Conservation (phyloP, 2,888 invertebrate species). For the Spisula subtruncata region DNA sequence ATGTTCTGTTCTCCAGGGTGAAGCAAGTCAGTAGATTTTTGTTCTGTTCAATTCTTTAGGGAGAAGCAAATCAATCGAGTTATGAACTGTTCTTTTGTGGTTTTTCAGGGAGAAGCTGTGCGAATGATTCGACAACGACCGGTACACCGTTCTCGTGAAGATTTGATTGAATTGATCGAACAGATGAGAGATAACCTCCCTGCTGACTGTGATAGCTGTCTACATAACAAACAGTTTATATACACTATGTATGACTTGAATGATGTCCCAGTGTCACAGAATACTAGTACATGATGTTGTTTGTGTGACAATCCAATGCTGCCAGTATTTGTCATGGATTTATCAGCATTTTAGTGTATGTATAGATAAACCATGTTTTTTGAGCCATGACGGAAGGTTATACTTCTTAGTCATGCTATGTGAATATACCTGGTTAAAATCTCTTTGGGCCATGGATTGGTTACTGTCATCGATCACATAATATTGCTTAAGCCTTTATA, state of each 20-base stretch:
- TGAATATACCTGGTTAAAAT: too few relatives aligned
- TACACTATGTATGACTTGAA: slow-evolving; percentile 74
- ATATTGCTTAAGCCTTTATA: too few relatives aligned
- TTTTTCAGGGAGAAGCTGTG: slow-evolving; percentile 84
- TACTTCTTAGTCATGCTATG: too few relatives aligned
- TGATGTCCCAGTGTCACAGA: slow-evolving; percentile 69
- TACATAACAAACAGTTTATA: slow-evolving; percentile 82
- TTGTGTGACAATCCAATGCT: background rate
- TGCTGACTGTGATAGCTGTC: slow-evolving; percentile 71
- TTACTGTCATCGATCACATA: too few relatives aligned
- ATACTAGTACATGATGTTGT: background rate
- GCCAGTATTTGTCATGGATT: too few relatives aligned
- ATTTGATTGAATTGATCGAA: slow-evolving; percentile 77
- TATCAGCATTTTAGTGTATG: too few relatives aligned
- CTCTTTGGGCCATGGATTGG: too few relatives aligned
- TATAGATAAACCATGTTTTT: too few relatives aligned
- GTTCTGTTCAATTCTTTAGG: too few relatives aligned
- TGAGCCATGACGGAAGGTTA: too few relatives aligned
- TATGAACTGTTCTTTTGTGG: background rate
- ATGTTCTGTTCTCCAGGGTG: too few relatives aligned
- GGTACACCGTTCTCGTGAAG: slow-evolving; percentile 71
- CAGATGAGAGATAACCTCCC: slow-evolving; percentile 69
- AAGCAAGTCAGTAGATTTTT: background rate
- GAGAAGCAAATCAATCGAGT: too few relatives aligned
- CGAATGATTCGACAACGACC: slow-evolving; percentile 82